Evolutionary conservation across 2,888 invertebrate species (phyloP), one percentile per base, ranked within the genome.

Genomic region (Trachelus iudaicus): DNA sequence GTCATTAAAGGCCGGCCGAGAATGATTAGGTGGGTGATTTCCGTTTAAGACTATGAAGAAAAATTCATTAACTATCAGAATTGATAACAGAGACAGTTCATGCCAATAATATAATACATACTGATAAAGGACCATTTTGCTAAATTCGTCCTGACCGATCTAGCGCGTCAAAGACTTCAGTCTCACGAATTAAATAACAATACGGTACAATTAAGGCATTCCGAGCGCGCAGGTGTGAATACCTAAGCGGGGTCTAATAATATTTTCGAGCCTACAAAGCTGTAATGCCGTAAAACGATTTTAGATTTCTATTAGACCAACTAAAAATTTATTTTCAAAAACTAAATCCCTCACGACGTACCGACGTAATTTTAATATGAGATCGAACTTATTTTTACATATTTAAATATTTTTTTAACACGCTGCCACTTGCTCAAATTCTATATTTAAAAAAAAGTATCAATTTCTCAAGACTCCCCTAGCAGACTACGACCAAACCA

Each of bases 1-100:
- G 85, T 90, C 91, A 77, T 89, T 90, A 81, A 91, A 90, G 12
- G 89, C 87, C 37, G 92, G 90, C 77, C 91, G 83, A 35, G 88
- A 84, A 79, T 89, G 89, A 31, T 88, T 87, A 35, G 90, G 87
- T 71, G 89, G 87, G 75, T 88, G 85, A 84, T 89, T 88, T 34
- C 88, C 89, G 81, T 88, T 90, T 75, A 90, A 82, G 79, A 89
- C 91, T 90, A 85, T 75, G 76, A 78, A 75, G 73, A 76, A 80
- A 80, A 76, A 40, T 56, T 56, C 56, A 23, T 56, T 56, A 56
- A 23, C 23, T 23, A 56, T 56, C 23, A 23, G 15, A 56, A 56
- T 23, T 56, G 23, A 56, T 56, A 23, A 56, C 23, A 23, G 23
- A 23, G 23, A 23, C 9, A 56, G 9, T 9, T 56, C 56, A 56